Base-by-base conservation (phyloP, 2,113 vertebrate species). In the Rhinoderma darwinii region DNA sequence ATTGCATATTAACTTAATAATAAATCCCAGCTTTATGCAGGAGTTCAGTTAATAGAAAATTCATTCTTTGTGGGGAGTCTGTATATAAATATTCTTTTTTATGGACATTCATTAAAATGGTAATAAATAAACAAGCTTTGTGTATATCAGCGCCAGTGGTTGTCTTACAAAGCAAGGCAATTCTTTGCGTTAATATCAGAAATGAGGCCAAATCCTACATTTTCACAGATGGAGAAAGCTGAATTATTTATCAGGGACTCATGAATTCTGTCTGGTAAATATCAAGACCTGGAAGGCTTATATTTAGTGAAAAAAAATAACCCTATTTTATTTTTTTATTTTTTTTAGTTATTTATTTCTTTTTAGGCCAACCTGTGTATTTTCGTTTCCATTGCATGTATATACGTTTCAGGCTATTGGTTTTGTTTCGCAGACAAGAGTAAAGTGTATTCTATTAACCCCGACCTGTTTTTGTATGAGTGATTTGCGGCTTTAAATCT, bases 191-290 rank as follows among this genome's bases (percentile, higher is more conserved):
- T 94, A 93, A 94, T 93, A 91, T 90, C 89, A 86, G 93, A 94
- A 94, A 95, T 93, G 93, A 94, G 92, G 94, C 94, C 93, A 95
- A 94, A 93, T 92, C 86, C 89, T 93, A 93, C 91, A 92, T 93
- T 94, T 92, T 92, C 92, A 93, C 93, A 95, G 93, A 95, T 94
- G 94, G 92, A 94, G 90, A 85, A 91, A 90, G 54, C 90, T 95
- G 93, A 95, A 95, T 95, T 95, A 95, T 95, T 95, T 94, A 95
- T 93, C 89, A 93, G 92, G 91, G 66, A 89, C 91, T 93, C 90
- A 89, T 91, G 90, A 90, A 92, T 92, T 92, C 91, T 90, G 92
- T 90, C 88, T 92, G 88, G 90, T 92, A 94, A 94, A 92, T 91
- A 91, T 90, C 81, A 90, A 89, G 92, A 88, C 90, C 50, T 90